Base-by-base conservation (phyloP, 2,113 vertebrate species). In the Labrus mixtus region DNA sequence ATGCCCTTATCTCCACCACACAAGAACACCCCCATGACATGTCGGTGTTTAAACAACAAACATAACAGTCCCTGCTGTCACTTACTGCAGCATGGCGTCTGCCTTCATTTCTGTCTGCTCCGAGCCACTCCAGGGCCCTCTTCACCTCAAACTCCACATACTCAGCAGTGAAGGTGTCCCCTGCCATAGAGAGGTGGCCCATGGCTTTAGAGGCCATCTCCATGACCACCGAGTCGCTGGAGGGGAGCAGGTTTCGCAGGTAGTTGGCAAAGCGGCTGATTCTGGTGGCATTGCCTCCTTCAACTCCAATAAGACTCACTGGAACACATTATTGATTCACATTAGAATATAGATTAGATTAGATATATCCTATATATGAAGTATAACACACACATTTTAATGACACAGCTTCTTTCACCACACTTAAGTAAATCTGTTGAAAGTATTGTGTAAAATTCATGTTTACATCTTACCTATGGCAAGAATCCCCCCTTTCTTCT, bases 121-220 rank as follows among this genome's bases (percentile, higher is more conserved):
- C 97, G 81, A 99, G 93, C 97, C 98, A 99, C 62, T 99, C 98
- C 91, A 99, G 93, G 29, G 98, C 98, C 85, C 98, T 94, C 85
- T 99, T 99, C 91, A 99, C 98, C 79, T 99, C 98, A 86, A 99
- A 99, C 91, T 99, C 98, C 89, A 99, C 98, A 16, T 99, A 99
- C 67, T 99, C 98, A 0, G 98, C 98, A 0, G 98, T 99, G 73
- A 98, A 99, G 64, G 97, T 99, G 91, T 99, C 98, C 12, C 98
- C 98, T 0, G 98, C 97, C 97, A 99, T 98, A 0, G 98, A 98
- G 0, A 99, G 95, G 61, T 98, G 93, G 16, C 98, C 98, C 0
- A 99, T 98, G 68, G 98, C 98, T 89, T 99, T 99, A 64, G 98
- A 99, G 4, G 97, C 97, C 98, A 99, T 99, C 88, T 99, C 98